A percentile compares a stretch with the other conserved stretches of the same genome.
Evolutionary conservation across 1,140 invertebrate species (phyloP).

Genomic region (Eufriesea mexicana): DNA sequence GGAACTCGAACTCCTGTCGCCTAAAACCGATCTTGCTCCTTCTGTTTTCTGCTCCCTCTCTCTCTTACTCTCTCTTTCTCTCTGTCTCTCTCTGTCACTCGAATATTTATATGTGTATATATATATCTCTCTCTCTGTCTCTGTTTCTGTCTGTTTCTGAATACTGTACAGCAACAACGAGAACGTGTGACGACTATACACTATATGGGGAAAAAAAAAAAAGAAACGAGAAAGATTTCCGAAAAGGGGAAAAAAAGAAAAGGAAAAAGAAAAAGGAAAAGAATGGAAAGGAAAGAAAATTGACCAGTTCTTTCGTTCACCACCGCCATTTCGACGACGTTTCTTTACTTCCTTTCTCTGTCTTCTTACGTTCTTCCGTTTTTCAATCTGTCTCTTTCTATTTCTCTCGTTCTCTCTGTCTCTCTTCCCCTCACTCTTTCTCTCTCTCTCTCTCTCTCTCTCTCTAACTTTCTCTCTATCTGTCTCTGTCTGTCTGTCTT

Average conservation of each 20-base stretch:
- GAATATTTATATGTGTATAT: background rate
- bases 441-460: constrained; percentile 49
- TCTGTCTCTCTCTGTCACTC: constrained; percentile 1
- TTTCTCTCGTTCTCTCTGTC: constrained; percentile 33
- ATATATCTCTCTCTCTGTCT: constrained; percentile 1
- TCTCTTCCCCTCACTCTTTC: constrained; percentile 47
- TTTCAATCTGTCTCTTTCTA: background rate
- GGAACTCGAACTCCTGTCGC: constrained; percentile 21
- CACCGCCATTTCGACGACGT: constrained; percentile 14
- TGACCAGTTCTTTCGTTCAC: constrained; percentile 10
- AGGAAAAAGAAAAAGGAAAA: background rate
- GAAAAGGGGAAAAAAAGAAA: background rate
- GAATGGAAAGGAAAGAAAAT: background rate
- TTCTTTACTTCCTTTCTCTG: constrained; percentile 19
- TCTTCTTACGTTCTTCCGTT: constrained; percentile 13
- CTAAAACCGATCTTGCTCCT: constrained; percentile 27
- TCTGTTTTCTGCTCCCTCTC: constrained; percentile 26
- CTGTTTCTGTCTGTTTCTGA: constrained; percentile 19
- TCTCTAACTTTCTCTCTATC: constrained; percentile 18
- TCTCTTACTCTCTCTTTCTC: background rate
- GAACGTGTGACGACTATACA: background rate
- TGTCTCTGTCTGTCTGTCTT: constrained; percentile 59
- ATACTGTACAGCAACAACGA: background rate
- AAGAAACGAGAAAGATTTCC: too few relatives aligned
- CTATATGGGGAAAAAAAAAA: too few relatives aligned